Evolutionary conservation across 2,888 invertebrate species (phyloP), one percentile per base, ranked within the genome.

Genomic region (Microctonus brassicae): DNA sequence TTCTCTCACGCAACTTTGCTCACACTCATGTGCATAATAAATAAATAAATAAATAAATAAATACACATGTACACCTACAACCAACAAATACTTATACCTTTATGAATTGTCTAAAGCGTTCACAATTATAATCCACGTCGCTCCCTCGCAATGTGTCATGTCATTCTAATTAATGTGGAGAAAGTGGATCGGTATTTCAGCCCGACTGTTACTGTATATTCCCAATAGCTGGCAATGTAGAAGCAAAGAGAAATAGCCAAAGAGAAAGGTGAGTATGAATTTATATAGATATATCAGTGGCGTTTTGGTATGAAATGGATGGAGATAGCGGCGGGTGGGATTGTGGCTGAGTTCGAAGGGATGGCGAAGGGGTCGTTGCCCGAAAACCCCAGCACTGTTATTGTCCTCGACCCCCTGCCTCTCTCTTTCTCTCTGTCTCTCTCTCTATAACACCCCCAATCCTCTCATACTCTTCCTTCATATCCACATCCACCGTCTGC

Each of bases 341-440:
- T 70, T 69, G 73, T 70, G 69, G 42, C 29, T 65, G 72, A 55
- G 81, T 79, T 81, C 82, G 83, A 81, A 84, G 84, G 84, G 84
- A 83, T 83, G 82, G 82, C 82, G 81, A 81, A 83, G 84, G 85
- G 77, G 86, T 86, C 86, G 86, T 86, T 86, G 86, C 82, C 86
- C 86, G 86, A 86, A 86, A 86, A 86, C 85, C 85, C n/a, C 82
- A 80, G 81, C 79, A 79, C 85, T 82, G 84, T 86, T 86, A 86
- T 86, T 85, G 86, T 86, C 83, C 82, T 81, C 77, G 72, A 72
- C 68, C 79, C 79, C 78, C 79, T 79, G 76, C 75, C 69, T 69
- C 74, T 57, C n/a, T n/a, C n/a, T n/a, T n/a, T n/a, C 69, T 69
- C 74, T 57, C 79, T 79, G 76, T 69, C 74, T 57, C 69, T 69